Percentiles rank a stretch among this genome's conserved stretches.
Evolutionary conservation across 2,113 vertebrate genomes (phyloP).

Genomic region (Apodemus speciosus): DNA sequence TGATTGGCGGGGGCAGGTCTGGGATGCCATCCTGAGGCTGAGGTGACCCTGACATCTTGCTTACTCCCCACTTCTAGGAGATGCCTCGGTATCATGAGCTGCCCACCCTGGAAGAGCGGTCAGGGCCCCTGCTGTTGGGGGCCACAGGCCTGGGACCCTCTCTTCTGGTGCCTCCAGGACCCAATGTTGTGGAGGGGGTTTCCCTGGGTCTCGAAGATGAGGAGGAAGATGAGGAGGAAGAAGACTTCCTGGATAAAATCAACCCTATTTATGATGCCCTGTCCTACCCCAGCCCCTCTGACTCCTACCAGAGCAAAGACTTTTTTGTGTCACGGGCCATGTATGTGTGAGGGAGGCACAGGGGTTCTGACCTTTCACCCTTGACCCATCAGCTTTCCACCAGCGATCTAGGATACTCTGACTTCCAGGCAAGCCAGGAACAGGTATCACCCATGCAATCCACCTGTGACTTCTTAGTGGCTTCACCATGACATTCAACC

Average conservation of each 20-base stretch:
- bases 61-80: conserved; percentile 54
- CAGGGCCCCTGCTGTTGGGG: conserved; percentile 65
- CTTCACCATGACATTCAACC: background rate
- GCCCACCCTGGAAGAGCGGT: conserved; percentile 77
- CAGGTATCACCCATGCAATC: background rate
- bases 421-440: conserved; percentile 2
- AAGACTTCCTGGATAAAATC: conserved; percentile 82
- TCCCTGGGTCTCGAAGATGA: conserved; percentile 64
- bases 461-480: conserved; percentile 31
- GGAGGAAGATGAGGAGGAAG: conserved; percentile 71
- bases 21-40: background rate
- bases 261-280: conserved; percentile 82
- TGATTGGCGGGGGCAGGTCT: background rate
- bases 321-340: conserved; percentile 85
- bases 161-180: conserved; percentile 56
- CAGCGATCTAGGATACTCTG: background rate
- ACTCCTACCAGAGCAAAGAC: conserved; percentile 72
- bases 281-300: conserved; percentile 58
- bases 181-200: background rate
- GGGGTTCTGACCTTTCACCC: background rate
- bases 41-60: conserved; percentile 17
- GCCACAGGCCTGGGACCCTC: conserved; percentile 60
- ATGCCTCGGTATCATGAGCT: conserved; percentile 79
- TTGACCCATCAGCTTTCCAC: background rate
- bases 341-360: conserved; percentile 80